Conservation (phyloP, 2,797 vertebrate genomes). For the Micrastur ruficollis region DNA sequence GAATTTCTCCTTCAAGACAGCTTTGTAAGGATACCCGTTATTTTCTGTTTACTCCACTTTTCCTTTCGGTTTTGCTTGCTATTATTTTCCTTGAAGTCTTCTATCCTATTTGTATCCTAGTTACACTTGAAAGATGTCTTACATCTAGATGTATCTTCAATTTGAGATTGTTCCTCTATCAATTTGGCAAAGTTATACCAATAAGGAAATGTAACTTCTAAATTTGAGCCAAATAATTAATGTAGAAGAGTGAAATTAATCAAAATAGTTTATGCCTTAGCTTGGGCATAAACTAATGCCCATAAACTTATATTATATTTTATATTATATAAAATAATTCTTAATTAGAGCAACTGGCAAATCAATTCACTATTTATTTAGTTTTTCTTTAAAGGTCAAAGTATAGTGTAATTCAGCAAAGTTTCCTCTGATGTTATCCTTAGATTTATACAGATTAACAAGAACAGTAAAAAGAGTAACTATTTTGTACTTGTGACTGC, state of each 20-base stretch:
- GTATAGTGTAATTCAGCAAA: not conserved
- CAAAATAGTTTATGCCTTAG: not conserved
- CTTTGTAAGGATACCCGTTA: not conserved
- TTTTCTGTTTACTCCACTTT: not conserved
- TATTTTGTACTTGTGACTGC: not conserved
- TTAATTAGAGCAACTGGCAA: not conserved
- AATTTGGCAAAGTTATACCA: not conserved
- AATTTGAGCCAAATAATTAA: not conserved
- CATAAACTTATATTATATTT: not conserved
- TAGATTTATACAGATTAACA: not conserved
- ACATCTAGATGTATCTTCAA: not conserved
- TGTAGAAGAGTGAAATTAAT: not conserved
- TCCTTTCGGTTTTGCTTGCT: not conserved
- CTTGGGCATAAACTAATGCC: not conserved
- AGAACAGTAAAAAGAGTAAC: not conserved
- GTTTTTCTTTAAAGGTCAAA: not conserved
- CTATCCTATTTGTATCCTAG: not conserved
- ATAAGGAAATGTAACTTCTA: not conserved
- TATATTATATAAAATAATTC: not conserved
- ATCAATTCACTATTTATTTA: not conserved
- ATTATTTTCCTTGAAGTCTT: not conserved
- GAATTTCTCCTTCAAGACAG: not conserved
- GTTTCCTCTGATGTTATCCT: not conserved
- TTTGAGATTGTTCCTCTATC: not conserved
- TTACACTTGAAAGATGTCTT: not conserved